Evolutionary conservation across 2,113 vertebrate genomes (phyloP), one percentile per base, ranked within the genome.

Genomic region (Hymenochirus boettgeri): DNA sequence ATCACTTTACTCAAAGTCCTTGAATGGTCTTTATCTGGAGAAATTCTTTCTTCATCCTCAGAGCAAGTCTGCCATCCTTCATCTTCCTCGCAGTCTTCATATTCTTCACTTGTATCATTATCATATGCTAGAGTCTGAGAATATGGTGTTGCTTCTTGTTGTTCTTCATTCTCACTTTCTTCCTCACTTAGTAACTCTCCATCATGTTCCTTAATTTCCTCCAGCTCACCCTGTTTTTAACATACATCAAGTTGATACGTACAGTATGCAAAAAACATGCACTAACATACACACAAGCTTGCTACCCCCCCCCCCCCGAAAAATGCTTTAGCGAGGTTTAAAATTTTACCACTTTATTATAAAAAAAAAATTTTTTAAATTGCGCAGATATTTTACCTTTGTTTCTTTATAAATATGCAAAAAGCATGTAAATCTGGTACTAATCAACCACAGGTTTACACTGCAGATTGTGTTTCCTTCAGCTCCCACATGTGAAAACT

Each of bases 41-140:
- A 13, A 23, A 50, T 26, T 10, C 15, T 71, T 74, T 52, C 67
- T n/a, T 0, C 45, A 13, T 61, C 52, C 74, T 96, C 96, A 5
- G 92, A 93, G 76, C 94, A 97, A 0, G 93, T 96, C 59, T 90
- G 81, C 95, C 95, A 98, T 15, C 85, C 86, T 22, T 87, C 86
- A 21, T 91, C 92, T 53, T 88, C 88, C 45, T 74, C 74, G 58
- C 88, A 91, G 74, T 88, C 90, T 71, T 87, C 82, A 45, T 89
- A 89, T 62, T 57, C 63, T 27, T 79, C 83, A 4, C 78, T 80
- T 45, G 73, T 74, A 2, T 74, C 79, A 26, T 74, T 24, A 11
- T 42, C 39, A 57, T 33, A 22, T 2, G 62, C 62, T 6, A 48
- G 47, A 12, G 9, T 21, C 13, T 7, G 57, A 2, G 12, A 55